Conservation (phyloP, 2,797 vertebrate genomes). For the Pipistrellus nathusii region DNA sequence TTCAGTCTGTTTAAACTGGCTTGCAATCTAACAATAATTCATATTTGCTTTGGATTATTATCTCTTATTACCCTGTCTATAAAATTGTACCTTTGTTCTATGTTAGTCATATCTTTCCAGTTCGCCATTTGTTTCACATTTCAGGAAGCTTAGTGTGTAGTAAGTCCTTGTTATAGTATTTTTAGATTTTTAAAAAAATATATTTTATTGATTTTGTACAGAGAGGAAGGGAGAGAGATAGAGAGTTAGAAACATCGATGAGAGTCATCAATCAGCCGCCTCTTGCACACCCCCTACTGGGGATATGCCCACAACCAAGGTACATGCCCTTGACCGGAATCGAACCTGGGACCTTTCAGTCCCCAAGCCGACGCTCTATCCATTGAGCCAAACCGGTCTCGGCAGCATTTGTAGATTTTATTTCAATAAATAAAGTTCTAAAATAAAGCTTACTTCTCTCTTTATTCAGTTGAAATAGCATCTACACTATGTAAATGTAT, state of each 20-base stretch:
- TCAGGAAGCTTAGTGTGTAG: slow-evolving; percentile 37
- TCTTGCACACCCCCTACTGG: no score
- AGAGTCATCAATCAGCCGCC: no score
- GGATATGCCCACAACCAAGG: no score
- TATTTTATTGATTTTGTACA: no score
- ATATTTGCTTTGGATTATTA: slow-evolving; percentile 63
- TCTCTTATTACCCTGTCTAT: not conserved
- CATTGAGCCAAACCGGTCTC: no score
- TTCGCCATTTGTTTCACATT: not conserved
- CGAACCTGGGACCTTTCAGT: no score
- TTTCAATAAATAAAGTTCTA: slow-evolving; percentile 25
- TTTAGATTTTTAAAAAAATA: slow-evolving; percentile 34
- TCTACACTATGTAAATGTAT: slow-evolving; percentile 3
- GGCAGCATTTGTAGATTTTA: slow-evolving; percentile 45
- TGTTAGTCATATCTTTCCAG: not conserved
- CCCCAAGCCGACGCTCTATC: no score
- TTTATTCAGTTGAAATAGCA: slow-evolving; percentile 33
- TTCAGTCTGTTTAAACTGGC: slow-evolving; percentile 61
- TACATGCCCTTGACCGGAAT: no score
- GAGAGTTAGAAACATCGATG: no score
- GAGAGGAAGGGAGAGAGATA: no score
- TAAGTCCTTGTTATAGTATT: not conserved
- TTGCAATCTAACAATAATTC: slow-evolving; percentile 27
- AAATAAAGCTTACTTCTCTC: slow-evolving; percentile 54
- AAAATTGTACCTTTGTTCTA: slow-evolving; percentile 58